Evolutionary conservation across 2,888 invertebrate species (phyloP).

Genomic region (Lasioglossum vierecki): DNA sequence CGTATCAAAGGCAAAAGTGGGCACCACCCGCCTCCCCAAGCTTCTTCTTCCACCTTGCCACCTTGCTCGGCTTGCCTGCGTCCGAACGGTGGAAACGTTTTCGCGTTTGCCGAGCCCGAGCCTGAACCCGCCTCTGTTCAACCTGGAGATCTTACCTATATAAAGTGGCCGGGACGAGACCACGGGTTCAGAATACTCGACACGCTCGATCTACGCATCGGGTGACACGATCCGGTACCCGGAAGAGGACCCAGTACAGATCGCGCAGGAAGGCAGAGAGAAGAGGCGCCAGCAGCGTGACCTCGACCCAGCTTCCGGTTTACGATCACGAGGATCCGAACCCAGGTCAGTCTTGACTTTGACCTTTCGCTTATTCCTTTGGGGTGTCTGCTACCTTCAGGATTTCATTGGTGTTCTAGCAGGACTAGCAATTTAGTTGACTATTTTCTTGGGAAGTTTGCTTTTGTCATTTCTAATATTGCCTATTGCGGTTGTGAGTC

Average conservation of each 20-base stretch:
- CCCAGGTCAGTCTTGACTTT: conserved; percentile 3
- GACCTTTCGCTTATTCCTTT: not conserved
- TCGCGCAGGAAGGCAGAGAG: conserved; percentile 24
- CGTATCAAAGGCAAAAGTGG: conserved; percentile 69
- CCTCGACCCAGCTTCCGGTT: conserved; percentile 29
- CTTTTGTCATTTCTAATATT: too few species aligned
- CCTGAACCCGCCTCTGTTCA: conserved; percentile 13
- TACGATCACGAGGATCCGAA: not conserved
- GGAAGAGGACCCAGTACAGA: conserved; percentile 25
- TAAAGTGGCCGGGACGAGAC: conserved; percentile 82
- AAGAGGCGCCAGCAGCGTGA: conserved; percentile 23
- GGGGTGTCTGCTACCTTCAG: not conserved
- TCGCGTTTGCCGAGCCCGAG: not conserved
- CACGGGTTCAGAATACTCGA: conserved; percentile 82
- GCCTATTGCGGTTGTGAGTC: not conserved
- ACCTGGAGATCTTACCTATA: conserved; percentile 81
- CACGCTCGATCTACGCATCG: conserved; percentile 79
- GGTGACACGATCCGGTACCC: conserved; percentile 22
- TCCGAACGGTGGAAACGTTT: not conserved
- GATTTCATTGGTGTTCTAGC: not conserved
- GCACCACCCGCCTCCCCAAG: conserved; percentile 56
- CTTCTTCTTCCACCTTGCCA: conserved; percentile 1
- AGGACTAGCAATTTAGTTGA: not conserved
- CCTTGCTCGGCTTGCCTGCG: not conserved
- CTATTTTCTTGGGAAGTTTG: not conserved